Evolutionary conservation across 1,140 invertebrate species (phyloP).

Genomic region (Halesus radiatus): DNA sequence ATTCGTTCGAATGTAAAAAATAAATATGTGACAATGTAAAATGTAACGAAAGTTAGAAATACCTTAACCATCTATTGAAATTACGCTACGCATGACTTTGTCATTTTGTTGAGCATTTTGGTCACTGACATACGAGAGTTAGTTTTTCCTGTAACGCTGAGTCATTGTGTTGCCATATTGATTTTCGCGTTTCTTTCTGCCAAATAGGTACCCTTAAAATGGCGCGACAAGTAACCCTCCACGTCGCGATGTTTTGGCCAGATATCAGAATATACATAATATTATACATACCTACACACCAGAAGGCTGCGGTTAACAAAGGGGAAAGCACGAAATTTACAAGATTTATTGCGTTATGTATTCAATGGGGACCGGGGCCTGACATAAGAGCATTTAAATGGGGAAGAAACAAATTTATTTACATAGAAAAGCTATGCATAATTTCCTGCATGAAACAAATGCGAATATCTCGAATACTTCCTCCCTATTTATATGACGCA

Average conservation of each 20-base stretch:
- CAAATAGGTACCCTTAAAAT: conserved; percentile 10
- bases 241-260: conserved; percentile 27
- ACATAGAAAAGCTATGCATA: background rate
- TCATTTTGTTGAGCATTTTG: no score
- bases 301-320: background rate
- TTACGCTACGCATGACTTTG: no score
- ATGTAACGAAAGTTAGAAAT: no score
- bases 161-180: conserved; percentile 26
- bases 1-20: no score
- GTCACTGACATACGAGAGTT: no score
- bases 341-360: conserved; percentile 31
- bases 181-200: conserved; percentile 28
- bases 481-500: background rate
- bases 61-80: no score
- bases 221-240: conserved; percentile 21
- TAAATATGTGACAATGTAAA: no score
- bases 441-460: background rate
- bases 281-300: no score
- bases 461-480: background rate
- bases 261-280: conserved; percentile 16
- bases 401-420: conserved; percentile 1
- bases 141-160: conserved; percentile 3
- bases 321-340: conserved; percentile 17
- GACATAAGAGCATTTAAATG: conserved; percentile 4
- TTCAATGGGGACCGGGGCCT: background rate